phyloP scores from a whole-genome alignment of 1,140 invertebrate genomes.

The Berghia stephanieae region DNA sequence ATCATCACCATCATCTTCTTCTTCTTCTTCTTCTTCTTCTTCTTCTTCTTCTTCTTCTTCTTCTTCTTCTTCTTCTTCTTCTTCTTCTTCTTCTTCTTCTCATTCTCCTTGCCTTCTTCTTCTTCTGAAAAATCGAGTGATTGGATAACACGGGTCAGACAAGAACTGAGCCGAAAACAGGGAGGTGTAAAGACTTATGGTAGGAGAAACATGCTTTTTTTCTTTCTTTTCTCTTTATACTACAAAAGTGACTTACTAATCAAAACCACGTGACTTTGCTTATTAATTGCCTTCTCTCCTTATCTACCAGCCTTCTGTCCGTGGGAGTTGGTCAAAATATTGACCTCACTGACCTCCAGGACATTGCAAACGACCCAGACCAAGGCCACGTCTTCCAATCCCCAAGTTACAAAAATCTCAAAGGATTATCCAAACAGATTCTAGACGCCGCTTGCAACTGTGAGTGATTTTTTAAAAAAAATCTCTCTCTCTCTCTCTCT shows the following conservation, averaged over 20 bases:
- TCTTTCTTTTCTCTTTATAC: too few species aligned
- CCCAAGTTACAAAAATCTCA: constrained; percentile 43
- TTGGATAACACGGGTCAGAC: too few species aligned
- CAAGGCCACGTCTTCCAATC: constrained; percentile 45
- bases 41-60: background rate
- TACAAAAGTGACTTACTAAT: too few species aligned
- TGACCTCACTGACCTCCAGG: constrained; percentile 41
- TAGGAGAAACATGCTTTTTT: too few species aligned
- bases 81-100: background rate
- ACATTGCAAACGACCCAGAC: constrained; percentile 51
- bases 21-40: background rate
- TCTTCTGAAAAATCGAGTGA: too few species aligned
- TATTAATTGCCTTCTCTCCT: too few species aligned
- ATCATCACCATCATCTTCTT: background rate
- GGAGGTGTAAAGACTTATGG: too few species aligned
- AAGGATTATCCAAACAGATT: constrained; percentile 40
- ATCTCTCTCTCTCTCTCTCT: background rate
- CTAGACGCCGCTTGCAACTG: constrained; percentile 38
- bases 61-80: background rate
- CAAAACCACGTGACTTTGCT: too few species aligned
- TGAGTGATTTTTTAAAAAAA: background rate
- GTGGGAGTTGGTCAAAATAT: constrained; percentile 54
- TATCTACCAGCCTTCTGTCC: too few species aligned
- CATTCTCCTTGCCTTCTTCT: background rate
- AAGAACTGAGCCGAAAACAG: too few species aligned